These are phyloP conservation scores for Lophius americanus DNA, from an alignment of 2,797 vertebrate genomes.

Conservation along the genomic window DNA sequence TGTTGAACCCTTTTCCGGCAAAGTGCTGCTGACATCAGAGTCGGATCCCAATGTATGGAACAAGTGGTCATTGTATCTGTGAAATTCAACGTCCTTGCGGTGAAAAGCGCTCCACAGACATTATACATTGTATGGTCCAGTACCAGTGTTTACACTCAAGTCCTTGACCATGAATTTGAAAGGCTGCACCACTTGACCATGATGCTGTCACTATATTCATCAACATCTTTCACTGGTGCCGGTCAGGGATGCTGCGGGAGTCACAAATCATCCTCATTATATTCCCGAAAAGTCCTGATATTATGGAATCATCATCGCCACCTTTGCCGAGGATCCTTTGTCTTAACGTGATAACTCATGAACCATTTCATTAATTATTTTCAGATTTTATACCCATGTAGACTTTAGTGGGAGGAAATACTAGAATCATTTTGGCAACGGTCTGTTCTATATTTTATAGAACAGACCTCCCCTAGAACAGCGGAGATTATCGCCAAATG, in stretches of 20 bases:
- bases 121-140: conserved; percentile 31
- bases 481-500: too few relatives aligned
- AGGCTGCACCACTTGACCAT: conserved; percentile 63
- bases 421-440: too few relatives aligned
- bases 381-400: too few relatives aligned
- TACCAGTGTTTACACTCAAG: conserved; percentile 44
- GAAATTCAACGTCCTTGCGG: conserved; percentile 41
- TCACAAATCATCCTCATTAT: conserved; percentile 25
- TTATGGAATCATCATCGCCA: too few relatives aligned
- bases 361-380: too few relatives aligned
- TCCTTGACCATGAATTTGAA: conserved; percentile 66
- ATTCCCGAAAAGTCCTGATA: not conserved
- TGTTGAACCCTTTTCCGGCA: conserved; percentile 37
- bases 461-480: too few relatives aligned
- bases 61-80: conserved; percentile 33
- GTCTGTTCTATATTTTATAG: too few relatives aligned
- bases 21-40: conserved; percentile 29
- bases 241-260: conserved; percentile 36
- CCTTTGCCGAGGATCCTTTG: too few relatives aligned
- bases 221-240: conserved; percentile 7
- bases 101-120: conserved; percentile 40
- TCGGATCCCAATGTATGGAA: conserved; percentile 21
- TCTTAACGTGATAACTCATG: too few relatives aligned
- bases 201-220: conserved; percentile 44
- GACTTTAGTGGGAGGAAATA: too few relatives aligned